Base-by-base conservation (phyloP, 2,888 invertebrate species). In the Sarcophaga carnaria region DNA sequence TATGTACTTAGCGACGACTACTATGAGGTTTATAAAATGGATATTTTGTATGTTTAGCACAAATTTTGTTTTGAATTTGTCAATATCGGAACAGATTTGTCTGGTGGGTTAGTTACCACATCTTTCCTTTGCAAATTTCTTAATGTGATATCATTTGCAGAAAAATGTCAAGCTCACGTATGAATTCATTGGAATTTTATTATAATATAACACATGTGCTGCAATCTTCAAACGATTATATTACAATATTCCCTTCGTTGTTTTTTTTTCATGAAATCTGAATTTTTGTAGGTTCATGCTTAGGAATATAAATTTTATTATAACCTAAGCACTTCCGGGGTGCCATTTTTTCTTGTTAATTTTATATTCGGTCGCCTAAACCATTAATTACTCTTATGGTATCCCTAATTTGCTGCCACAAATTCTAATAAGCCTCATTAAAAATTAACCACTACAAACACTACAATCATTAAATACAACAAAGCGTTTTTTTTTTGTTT, bases 351-450 rank as follows among this genome's bases (percentile, higher is more conserved):
- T 54, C 17, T 54, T 54, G 63, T 17, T 63, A 3, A 63, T 22
- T n/a, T 62, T 6, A 64, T 17, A 17, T 17, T 45, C 17, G 17
- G 5, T 54, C 54, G 17, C 4, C 54, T 54, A 14, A 54, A 54
- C 67, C 14, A 47, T 49, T 49, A 49, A 22, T 69, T 69, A 49
- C 20, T 47, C 69, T 22, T 20, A 47, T 47, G 37, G 11, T 20
- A 69, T 47, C 69, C 22, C 47, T 47, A 47, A 69, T 69, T 69
- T 69, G 69, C 22, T 20, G 47, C 69, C 69, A 69, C 69, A 69
- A 69, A 49, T 69, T 69, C 69, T 69, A 69, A 69, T 69, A 69
- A 69, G 47, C 69, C 47, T 20, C 64, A 69, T 47, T 47, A 69
- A n/a, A 69, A 64, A 69, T 69, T 45, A 69, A 69, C 69, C 69